Evolutionary conservation across 2,113 vertebrate species (phyloP).

Genomic region (Sebastes fasciatus): DNA sequence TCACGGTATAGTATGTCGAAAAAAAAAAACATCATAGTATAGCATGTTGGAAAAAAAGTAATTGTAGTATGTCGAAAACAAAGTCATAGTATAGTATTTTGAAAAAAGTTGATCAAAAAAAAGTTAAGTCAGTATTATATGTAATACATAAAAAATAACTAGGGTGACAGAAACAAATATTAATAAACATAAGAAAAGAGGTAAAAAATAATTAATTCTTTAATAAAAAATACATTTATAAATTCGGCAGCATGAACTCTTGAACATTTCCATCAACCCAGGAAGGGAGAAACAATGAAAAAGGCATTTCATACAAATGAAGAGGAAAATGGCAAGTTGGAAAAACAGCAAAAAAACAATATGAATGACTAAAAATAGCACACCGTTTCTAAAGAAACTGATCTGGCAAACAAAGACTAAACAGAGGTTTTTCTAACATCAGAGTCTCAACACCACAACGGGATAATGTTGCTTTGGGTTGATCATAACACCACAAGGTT

Average conservation of each 20-base stretch:
- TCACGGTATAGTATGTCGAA: too few species aligned
- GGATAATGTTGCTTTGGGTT: constrained; percentile 42
- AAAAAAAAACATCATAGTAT: neutral
- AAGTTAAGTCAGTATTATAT: too few species aligned
- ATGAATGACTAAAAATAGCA: constrained; percentile 14
- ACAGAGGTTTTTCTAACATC: constrained; percentile 32
- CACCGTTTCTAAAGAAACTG: constrained; percentile 17
- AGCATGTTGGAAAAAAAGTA: neutral
- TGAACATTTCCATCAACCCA: constrained; percentile 56
- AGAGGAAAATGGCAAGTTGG: constrained; percentile 31
- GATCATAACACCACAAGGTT: constrained; percentile 58
- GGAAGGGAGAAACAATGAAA: constrained; percentile 45
- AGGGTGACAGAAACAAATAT: neutral
- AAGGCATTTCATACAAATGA: constrained; percentile 48
- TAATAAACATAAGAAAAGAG: constrained; percentile 2
- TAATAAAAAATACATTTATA: constrained; percentile 82
- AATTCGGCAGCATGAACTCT: constrained; percentile 72
- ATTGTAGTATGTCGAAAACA: too few species aligned
- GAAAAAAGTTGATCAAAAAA: too few species aligned
- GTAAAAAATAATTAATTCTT: constrained; percentile 78
- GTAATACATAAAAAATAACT: neutral
- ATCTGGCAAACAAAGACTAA: constrained; percentile 22
- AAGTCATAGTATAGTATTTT: too few species aligned
- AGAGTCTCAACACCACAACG: constrained; percentile 42
- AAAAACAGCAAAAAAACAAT: constrained; percentile 51